phyloP scores from a whole-genome alignment of 1,140 invertebrate genomes.

The Lepidotrigona ventralis region DNA sequence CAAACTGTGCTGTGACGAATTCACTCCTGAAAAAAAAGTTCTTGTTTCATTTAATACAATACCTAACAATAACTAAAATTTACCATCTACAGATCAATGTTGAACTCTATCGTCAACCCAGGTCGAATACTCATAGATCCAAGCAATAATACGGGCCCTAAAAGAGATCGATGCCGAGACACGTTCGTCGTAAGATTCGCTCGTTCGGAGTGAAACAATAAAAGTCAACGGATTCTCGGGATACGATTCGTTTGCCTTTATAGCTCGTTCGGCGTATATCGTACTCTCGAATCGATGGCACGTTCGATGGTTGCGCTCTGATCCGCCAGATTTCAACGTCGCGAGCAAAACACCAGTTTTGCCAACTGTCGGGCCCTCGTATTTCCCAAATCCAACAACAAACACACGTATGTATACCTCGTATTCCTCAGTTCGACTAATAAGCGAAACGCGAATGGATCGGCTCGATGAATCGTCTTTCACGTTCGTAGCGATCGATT shows the following conservation, averaged over 20 bases:
- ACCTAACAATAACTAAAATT: no score
- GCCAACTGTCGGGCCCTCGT: neutral
- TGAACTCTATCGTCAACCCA: no score
- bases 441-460: neutral
- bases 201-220: constrained; percentile 46
- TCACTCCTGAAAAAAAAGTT: no score
- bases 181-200: constrained; percentile 24
- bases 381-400: neutral
- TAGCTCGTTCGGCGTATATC: constrained; percentile 11
- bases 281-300: neutral
- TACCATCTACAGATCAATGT: no score
- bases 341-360: neutral
- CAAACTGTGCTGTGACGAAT: no score
- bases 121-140: no score
- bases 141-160: no score
- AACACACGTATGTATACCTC: neutral
- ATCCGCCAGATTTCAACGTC: constrained; percentile 36
- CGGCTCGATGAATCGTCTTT: neutral
- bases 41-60: no score
- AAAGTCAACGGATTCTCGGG: constrained; percentile 39
- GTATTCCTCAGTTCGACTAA: neutral
- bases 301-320: constrained; percentile 32
- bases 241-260: constrained; percentile 23
- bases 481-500: constrained; percentile 2
- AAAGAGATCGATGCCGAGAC: constrained; percentile 45